These are phyloP conservation scores for Ispidina picta DNA, from an alignment of 2,797 vertebrate genomes.

Conservation along the genomic window DNA sequence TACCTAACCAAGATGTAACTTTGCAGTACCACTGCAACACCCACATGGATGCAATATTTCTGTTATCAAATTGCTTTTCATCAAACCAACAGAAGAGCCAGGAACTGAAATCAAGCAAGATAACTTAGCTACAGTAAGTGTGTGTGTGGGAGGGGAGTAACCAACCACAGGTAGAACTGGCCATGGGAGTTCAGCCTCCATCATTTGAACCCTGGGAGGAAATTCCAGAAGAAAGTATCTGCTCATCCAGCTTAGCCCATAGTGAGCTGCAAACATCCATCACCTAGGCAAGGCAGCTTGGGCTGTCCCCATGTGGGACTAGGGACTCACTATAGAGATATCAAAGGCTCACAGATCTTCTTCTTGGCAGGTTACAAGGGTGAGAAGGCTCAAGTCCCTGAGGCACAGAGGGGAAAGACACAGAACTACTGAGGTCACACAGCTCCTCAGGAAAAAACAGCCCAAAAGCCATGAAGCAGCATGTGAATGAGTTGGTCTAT, in stretches of 20 bases:
- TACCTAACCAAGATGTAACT: neutral
- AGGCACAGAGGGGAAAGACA: neutral
- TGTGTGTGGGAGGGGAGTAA: neutral
- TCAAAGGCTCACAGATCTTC: neutral
- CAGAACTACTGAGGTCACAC: neutral
- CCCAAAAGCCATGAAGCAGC: neutral
- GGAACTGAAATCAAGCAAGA: neutral
- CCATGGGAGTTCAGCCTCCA: neutral
- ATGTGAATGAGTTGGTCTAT: neutral
- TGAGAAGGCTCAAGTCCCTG: neutral
- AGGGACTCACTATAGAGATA: neutral
- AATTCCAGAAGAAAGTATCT: neutral
- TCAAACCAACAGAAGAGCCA: neutral
- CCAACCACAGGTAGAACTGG: neutral
- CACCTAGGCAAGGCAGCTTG: neutral
- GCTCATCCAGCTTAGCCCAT: neutral
- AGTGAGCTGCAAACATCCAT: fast-evolving
- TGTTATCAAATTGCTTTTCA: neutral
- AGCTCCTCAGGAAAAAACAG: neutral
- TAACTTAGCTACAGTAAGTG: neutral
- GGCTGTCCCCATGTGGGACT: neutral
- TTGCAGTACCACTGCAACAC: neutral
- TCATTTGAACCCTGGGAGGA: neutral
- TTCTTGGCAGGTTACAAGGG: neutral
- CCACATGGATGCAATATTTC: neutral